A percentile compares a stretch with the other conserved stretches of the same genome.
Conservation (phyloP, 2,888 invertebrate genomes). For the Chironomus tentans region DNA sequence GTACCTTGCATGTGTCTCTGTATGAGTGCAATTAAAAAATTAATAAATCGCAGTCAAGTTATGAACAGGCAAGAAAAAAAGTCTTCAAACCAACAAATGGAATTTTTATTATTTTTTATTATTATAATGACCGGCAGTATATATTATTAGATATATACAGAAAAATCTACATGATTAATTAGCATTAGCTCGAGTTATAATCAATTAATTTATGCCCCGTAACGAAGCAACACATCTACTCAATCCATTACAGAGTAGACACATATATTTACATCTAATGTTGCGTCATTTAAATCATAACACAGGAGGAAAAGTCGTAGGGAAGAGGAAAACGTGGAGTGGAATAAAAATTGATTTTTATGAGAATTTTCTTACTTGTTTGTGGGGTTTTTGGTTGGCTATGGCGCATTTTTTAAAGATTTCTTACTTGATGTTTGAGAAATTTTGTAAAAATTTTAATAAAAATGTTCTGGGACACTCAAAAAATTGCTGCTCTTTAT, state of each 20-base stretch:
- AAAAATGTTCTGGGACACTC: too few species aligned
- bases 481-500: too few species aligned
- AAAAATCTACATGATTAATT: slow-evolving; percentile 26
- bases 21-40: background rate
- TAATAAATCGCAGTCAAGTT: background rate
- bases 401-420: too few species aligned
- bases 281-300: slow-evolving; percentile 23
- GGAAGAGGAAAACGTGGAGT: too few species aligned
- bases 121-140: background rate
- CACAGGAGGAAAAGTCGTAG: background rate
- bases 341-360: too few species aligned
- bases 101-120: slow-evolving; percentile 16
- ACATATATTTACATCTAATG: background rate
- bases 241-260: background rate
- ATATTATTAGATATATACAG: background rate
- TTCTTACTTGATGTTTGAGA: too few species aligned
- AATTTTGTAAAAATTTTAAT: too few species aligned
- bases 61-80: background rate
- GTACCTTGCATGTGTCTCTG: background rate
- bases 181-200: slow-evolving; percentile 24
- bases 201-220: slow-evolving; percentile 27
- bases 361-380: too few species aligned
- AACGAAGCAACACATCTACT: slow-evolving; percentile 13
- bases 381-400: too few species aligned
- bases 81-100: background rate